These are phyloP conservation scores for Neotoma lepida DNA, from an alignment of 2,113 vertebrate species.

Conservation along the genomic window DNA sequence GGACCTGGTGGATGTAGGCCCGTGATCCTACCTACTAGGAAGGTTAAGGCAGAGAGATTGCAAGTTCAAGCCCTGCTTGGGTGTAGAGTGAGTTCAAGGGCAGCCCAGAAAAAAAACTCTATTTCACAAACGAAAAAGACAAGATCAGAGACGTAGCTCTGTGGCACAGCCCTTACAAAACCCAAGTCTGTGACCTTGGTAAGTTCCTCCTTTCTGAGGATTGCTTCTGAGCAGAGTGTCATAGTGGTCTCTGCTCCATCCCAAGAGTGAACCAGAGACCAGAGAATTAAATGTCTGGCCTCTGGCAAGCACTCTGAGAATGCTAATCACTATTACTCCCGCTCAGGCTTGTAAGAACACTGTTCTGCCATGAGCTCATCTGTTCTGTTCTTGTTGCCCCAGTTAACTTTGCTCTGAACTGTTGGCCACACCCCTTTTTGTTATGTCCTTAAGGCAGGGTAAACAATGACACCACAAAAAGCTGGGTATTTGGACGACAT, in stretches of 20 bases:
- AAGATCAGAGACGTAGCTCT: not conserved
- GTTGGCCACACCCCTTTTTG: not conserved
- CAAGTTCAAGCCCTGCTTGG: not conserved
- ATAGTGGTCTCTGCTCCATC: not conserved
- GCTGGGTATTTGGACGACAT: not conserved
- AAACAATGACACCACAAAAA: not conserved
- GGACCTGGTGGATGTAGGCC: not conserved
- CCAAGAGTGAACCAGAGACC: not conserved
- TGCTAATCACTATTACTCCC: not conserved
- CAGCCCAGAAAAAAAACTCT: not conserved
- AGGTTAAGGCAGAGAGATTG: not conserved
- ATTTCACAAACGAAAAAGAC: not conserved
- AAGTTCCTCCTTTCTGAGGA: not conserved
- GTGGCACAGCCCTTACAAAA: not conserved
- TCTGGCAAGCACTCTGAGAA: constrained; percentile 46
- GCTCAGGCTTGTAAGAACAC: not conserved
- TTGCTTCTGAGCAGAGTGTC: not conserved
- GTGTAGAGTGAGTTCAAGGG: not conserved
- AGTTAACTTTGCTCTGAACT: not conserved
- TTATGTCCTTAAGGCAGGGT: not conserved
- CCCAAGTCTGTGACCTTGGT: not conserved
- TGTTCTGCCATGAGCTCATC: not conserved
- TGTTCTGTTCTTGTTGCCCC: not conserved
- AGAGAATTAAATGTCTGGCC: not conserved
- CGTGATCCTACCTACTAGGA: not conserved